A percentile compares a stretch with the other conserved stretches of the same genome.
Conservation (phyloP, 2,113 vertebrate genomes). For the Tetrao urogallus region DNA sequence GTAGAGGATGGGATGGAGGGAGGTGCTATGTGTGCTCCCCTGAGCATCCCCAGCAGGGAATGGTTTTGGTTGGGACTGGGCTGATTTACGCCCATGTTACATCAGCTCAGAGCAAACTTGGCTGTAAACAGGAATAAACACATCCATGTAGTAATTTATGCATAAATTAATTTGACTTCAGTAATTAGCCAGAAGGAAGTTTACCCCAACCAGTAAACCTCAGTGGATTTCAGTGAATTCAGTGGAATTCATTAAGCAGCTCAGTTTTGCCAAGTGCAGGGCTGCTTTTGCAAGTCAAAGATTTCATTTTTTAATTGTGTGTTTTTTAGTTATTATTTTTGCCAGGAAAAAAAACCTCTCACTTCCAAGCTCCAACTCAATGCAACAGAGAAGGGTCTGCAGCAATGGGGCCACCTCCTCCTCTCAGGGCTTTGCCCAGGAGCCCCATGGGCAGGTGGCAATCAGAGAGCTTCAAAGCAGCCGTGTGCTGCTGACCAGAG, state of each 20-base stretch:
- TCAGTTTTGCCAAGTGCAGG: constrained; percentile 23
- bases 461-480: too few species aligned
- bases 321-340: background rate
- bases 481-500: accelerated
- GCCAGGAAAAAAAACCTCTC: background rate
- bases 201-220: background rate
- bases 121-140: background rate
- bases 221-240: too few species aligned
- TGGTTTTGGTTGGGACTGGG: background rate
- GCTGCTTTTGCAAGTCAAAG: constrained; percentile 28
- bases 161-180: background rate
- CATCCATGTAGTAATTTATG: background rate
- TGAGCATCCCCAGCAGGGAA: background rate
- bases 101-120: background rate
- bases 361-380: background rate
- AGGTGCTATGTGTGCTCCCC: too few species aligned
- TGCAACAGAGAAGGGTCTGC: background rate
- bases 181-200: background rate
- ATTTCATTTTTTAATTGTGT: background rate
- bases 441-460: background rate
- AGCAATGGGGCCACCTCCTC: background rate
- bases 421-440: background rate
- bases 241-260: constrained; percentile 47
- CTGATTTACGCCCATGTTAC: background rate
- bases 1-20: too few species aligned